These are phyloP conservation scores for Peromyscus melanophrys DNA, from an alignment of 2,797 vertebrate genomes.

Conservation along the genomic window DNA sequence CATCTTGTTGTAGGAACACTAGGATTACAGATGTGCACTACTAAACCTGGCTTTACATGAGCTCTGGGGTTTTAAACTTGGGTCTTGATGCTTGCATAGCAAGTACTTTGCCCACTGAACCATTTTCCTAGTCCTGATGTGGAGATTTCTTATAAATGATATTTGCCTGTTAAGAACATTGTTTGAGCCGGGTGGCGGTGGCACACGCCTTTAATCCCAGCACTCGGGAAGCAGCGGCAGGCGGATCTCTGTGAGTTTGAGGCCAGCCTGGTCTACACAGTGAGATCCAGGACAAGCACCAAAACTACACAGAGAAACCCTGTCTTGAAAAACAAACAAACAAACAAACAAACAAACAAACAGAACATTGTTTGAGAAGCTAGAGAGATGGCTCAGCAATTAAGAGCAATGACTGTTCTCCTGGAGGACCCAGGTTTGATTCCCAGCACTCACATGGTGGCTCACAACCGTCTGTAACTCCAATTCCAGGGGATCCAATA, in stretches of 20 bases:
- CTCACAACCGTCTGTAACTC: not conserved
- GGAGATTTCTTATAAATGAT: slow-evolving; percentile 46
- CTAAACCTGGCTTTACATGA: not conserved
- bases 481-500: not conserved
- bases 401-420: not conserved
- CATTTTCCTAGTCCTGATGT: not conserved
- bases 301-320: no score
- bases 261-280: no score
- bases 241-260: no score
- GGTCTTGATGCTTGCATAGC: not conserved
- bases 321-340: no score
- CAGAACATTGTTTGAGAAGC: not conserved
- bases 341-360: no score
- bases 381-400: not conserved
- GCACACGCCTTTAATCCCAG: no score
- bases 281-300: no score
- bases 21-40: not conserved
- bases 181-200: not conserved
- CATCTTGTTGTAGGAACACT: not conserved
- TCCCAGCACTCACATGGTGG: not conserved
- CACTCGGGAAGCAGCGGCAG: no score
- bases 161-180: slow-evolving; percentile 31
- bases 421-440: not conserved
- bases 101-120: not conserved
- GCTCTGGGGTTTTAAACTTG: not conserved